These are phyloP conservation scores for Micromussa lordhowensis DNA, from an alignment of 92 coral and sea anemone species.

Conservation along the genomic window DNA sequence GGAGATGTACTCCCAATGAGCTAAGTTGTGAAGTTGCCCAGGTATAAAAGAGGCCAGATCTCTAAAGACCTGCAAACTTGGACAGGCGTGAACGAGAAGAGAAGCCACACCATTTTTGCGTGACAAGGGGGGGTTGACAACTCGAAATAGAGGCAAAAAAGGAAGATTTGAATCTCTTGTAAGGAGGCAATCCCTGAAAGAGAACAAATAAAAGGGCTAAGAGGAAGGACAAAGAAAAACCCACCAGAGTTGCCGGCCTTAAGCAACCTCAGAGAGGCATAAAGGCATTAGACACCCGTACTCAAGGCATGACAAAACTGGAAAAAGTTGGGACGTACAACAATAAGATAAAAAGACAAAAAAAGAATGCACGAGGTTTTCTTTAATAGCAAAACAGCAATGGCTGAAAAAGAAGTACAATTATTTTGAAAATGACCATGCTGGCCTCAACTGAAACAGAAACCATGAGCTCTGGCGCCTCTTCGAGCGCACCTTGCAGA, in stretches of 20 bases:
- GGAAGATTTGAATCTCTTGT: not conserved
- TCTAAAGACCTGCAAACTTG: slow-evolving; percentile 41
- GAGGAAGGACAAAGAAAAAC: slow-evolving; percentile 5
- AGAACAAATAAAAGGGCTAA: slow-evolving; percentile 1
- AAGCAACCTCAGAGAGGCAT: slow-evolving; percentile 2
- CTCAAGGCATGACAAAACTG: slow-evolving; percentile 23
- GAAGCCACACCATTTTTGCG: slow-evolving; percentile 66
- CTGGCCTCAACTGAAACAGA: too few relatives aligned
- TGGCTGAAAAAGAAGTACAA: too few relatives aligned
- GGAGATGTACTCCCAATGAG: slow-evolving; percentile 53
- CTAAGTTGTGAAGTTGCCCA: slow-evolving; percentile 54
- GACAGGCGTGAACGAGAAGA: slow-evolving; percentile 36
- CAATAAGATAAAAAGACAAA: too few relatives aligned
- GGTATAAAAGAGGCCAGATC: slow-evolving; percentile 57
- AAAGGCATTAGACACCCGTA: slow-evolving; percentile 19
- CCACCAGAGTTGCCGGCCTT: slow-evolving; percentile 22
- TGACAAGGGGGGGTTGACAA: not conserved
- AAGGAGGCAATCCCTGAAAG: slow-evolving; percentile 13
- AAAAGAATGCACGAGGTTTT: too few relatives aligned
- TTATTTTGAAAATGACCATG: too few relatives aligned
- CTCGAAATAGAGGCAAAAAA: not conserved
- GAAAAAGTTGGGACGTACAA: too few relatives aligned
- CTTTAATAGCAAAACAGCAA: too few relatives aligned
- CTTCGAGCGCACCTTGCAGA: too few relatives aligned
- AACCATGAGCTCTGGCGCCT: too few relatives aligned